Base-by-base conservation (phyloP, 2,113 vertebrate species). In the Pristiophorus japonicus region DNA sequence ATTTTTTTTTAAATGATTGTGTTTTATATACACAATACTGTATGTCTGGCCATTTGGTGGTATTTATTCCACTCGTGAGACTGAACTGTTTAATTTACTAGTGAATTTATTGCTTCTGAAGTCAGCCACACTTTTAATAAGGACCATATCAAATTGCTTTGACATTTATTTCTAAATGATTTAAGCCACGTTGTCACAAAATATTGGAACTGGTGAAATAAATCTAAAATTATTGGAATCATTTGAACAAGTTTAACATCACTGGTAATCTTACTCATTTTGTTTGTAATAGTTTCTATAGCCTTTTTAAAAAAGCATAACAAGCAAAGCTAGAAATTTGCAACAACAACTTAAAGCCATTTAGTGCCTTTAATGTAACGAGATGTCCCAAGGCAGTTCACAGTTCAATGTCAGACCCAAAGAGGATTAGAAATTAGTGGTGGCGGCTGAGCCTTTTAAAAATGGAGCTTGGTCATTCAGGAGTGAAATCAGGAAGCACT, bases 111-210 rank as follows among this genome's bases (percentile, higher is more conserved):
- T n/a, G 55, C 59, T 38, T 65, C 38, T 65, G 59, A 92, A 63
- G 88, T 92, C 16, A 65, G 88, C 34, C 88, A 65, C 88, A 92
- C 16, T 92, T 6, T 38, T 92, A 92, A 65, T 63, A n/a, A 59
- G 51, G 51, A 90, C 87, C 51, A 90, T n/a, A 34, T 90, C 87
- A 59, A 90, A 90, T 90, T 16, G 16, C 34, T n/a, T 62, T 42
- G 88, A 38, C 88, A 65, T 92, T 63, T 92, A 92, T 92, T 91
- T 63, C 59, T 65, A 63, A 92, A 38, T 62, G 18, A 38, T 92
- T 38, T 63, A 92, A 38, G 88, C 59, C 59, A 65, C 20, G 34
- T 92, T 63, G 59, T 92, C 88, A 63, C 88, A 92, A 92, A 92
- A 10, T 92, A 92, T 92, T 16, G 16, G n/a, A 65, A 92, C 34